phyloP scores from a whole-genome alignment of 2,113 vertebrate species.

The Cryptomyrus ogoouensis region DNA sequence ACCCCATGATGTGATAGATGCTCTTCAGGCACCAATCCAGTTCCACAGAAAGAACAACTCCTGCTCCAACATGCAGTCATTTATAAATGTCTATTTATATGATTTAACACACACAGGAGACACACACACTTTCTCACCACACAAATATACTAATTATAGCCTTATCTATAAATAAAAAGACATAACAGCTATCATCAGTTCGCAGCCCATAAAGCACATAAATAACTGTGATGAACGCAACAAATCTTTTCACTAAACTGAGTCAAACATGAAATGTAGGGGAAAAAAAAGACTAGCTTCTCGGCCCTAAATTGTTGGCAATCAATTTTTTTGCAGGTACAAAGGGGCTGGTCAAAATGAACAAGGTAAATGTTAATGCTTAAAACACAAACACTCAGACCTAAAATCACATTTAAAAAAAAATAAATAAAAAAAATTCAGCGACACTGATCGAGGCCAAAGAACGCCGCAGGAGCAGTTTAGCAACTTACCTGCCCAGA shows the following conservation, averaged over 20 bases:
- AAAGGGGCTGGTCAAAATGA: background rate
- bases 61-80: slow-evolving; percentile 6
- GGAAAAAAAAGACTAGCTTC: background rate
- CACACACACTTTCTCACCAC: background rate
- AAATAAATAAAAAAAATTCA: background rate
- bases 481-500: slow-evolving; percentile 65
- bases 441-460: background rate
- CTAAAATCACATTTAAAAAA: background rate
- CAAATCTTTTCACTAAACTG: background rate
- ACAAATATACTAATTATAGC: background rate
- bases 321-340: background rate
- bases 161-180: background rate
- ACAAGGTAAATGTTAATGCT: background rate
- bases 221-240: background rate
- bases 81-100: background rate
- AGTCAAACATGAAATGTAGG: background rate
- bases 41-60: slow-evolving; percentile 19
- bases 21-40: slow-evolving; percentile 24
- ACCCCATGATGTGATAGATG: background rate
- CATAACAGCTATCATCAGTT: background rate
- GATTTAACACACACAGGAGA: background rate
- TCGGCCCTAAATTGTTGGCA: background rate
- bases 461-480: background rate
- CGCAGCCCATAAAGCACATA: background rate
- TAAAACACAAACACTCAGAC: background rate